Conservation (phyloP, 2,797 vertebrate species). For the Echiichthys vipera region DNA sequence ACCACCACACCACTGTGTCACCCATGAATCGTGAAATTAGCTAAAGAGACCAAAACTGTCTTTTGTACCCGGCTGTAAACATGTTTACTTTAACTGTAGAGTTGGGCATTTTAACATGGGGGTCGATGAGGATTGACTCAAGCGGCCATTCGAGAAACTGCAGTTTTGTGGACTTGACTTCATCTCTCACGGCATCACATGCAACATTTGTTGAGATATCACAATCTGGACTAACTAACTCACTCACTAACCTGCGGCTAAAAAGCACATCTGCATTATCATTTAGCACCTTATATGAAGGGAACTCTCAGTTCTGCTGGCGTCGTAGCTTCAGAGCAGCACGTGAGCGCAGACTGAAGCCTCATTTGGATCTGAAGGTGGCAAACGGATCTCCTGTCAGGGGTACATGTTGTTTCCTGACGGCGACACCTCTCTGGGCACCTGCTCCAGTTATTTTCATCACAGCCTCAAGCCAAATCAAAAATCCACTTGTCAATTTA, state of each 20-base stretch:
- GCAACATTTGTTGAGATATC: no score
- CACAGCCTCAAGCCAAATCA: background rate
- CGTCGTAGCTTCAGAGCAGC: background rate
- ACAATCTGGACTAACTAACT: no score
- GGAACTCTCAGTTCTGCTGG: background rate
- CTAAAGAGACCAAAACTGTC: no score
- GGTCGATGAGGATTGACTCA: no score
- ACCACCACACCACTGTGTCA: no score
- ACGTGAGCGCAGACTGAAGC: background rate
- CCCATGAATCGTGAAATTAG: no score
- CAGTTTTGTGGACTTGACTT: no score
- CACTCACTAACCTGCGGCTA: no score
- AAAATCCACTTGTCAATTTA: constrained; percentile 35
- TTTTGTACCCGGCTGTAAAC: no score
- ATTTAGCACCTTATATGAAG: background rate
- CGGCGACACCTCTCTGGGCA: background rate
- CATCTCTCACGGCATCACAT: background rate
- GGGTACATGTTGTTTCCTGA: constrained; percentile 10
- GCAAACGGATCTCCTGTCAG: background rate
- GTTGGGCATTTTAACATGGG: no score
- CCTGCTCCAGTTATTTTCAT: constrained; percentile 7
- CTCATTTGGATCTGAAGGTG: constrained; percentile 4
- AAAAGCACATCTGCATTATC: background rate
- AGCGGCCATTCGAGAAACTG: no score
- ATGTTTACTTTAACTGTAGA: no score